Conservation (phyloP, 2,797 vertebrate species). For the Monodelphis domestica region DNA sequence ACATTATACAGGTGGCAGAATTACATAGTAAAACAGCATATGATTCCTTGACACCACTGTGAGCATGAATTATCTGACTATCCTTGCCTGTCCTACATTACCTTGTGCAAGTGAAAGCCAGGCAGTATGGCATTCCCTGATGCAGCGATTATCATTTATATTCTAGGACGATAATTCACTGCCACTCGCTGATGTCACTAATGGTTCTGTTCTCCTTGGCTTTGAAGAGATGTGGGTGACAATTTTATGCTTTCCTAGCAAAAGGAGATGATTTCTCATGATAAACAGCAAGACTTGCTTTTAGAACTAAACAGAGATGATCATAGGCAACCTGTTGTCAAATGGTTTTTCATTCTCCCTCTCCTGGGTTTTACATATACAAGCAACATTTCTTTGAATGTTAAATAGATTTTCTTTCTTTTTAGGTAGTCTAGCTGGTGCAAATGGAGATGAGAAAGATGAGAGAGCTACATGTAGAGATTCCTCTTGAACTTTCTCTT, state of each 20-base stretch:
- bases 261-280: constrained; percentile 16
- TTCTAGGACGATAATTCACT: not conserved
- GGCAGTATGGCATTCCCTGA: rapidly evolving
- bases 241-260: constrained; percentile 41
- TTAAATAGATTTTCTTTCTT: constrained; percentile 11
- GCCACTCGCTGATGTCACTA: constrained; percentile 7
- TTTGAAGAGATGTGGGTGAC: not conserved
- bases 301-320: constrained; percentile 16
- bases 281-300: constrained; percentile 28
- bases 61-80: not conserved
- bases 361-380: constrained; percentile 5
- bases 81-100: rapidly evolving
- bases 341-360: constrained; percentile 24
- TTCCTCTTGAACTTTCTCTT: constrained; percentile 7
- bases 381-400: not conserved
- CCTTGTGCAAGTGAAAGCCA: not conserved
- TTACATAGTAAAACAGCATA: not conserved
- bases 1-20: not conserved
- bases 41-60: not conserved
- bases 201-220: not conserved
- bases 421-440: not conserved
- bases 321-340: constrained; percentile 20
- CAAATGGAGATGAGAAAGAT: not conserved
- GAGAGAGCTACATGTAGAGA: not conserved
- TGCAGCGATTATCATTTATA: not conserved